Conservation (phyloP, 2,888 invertebrate genomes). For the Ceramica pisi region DNA sequence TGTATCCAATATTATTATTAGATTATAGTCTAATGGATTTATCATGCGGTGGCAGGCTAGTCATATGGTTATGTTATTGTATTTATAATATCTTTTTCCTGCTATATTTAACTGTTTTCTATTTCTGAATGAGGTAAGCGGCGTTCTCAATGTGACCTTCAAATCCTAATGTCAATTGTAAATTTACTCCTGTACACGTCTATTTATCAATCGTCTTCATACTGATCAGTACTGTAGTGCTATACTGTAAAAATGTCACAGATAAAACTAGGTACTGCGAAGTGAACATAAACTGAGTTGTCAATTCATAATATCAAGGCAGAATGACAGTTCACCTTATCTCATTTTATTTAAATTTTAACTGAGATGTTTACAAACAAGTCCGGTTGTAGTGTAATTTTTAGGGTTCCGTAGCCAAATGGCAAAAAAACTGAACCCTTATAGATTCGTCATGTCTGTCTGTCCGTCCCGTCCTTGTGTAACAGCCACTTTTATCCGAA, state of each 20-base stretch:
- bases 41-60: conserved; percentile 10
- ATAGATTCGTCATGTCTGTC: too few relatives aligned
- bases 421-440: too few relatives aligned
- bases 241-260: neutral
- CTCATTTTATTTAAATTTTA: too few relatives aligned
- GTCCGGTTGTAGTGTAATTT: too few relatives aligned
- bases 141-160: neutral
- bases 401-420: too few relatives aligned
- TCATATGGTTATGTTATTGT: neutral
- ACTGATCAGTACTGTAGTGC: neutral
- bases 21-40: conserved; percentile 29
- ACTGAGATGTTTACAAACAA: too few relatives aligned
- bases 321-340: too few relatives aligned
- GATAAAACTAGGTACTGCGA: too few relatives aligned
- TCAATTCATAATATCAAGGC: too few relatives aligned
- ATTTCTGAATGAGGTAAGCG: neutral
- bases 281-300: too few relatives aligned
- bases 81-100: neutral
- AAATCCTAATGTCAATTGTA: neutral
- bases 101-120: neutral
- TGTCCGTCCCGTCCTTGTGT: too few relatives aligned
- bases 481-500: too few relatives aligned
- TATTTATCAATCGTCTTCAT: neutral
- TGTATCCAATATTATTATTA: conserved; percentile 10
- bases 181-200: neutral